These are phyloP conservation scores for Caenorhabditis inopinata DNA, from an alignment of 1,140 invertebrate genomes.

Conservation along the genomic window DNA sequence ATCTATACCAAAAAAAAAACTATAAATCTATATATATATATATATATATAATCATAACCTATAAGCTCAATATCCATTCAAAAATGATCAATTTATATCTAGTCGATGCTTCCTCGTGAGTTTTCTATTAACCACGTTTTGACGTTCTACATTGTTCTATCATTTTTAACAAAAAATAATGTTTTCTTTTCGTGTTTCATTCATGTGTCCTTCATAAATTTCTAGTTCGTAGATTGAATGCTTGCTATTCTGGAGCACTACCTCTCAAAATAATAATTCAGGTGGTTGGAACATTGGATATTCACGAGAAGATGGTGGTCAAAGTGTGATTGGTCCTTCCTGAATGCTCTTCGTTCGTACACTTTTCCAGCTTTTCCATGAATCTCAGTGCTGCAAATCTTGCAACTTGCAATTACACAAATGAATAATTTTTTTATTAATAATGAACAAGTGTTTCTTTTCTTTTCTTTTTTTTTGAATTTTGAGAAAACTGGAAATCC, in stretches of 20 bases:
- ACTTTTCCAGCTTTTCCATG: not conserved
- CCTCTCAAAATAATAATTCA: slow-evolving; percentile 46
- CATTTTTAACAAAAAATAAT: not conserved
- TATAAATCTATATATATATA: not conserved
- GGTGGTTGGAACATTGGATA: slow-evolving; percentile 65
- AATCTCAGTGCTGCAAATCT: not conserved
- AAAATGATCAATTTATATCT: not conserved
- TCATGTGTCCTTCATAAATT: not conserved
- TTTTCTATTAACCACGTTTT: slow-evolving; percentile 20
- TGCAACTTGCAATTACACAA: too few species aligned
- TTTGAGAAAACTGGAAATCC: too few species aligned
- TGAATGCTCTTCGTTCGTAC: not conserved
- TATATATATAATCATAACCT: not conserved
- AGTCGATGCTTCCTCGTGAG: not conserved
- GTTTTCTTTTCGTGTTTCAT: not conserved
- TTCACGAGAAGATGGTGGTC: slow-evolving; percentile 66
- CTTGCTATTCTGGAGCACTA: not conserved
- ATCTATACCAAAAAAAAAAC: slow-evolving; percentile 9
- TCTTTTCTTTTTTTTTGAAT: not conserved
- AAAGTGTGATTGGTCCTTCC: slow-evolving; percentile 50
- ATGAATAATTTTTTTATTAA: too few species aligned
- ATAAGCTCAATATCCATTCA: not conserved
- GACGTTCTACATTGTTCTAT: not conserved
- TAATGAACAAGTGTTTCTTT: too few species aligned
- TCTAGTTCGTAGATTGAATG: not conserved